Conservation (phyloP, 2,113 vertebrate genomes). For the Leptodactylus fuscus region DNA sequence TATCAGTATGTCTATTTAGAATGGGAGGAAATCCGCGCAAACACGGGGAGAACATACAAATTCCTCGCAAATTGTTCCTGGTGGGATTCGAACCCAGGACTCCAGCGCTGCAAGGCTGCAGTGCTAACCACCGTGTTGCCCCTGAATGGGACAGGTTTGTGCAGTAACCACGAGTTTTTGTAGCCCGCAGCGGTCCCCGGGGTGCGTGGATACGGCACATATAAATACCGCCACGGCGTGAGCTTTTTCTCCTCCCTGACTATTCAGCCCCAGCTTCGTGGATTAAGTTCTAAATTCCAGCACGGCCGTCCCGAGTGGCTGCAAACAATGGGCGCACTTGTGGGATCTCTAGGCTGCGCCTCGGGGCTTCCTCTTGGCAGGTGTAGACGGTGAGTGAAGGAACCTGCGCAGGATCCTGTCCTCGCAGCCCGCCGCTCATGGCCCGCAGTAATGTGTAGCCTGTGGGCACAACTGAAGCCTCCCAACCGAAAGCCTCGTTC, state of each 20-base stretch:
- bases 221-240: background rate
- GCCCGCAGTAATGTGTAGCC: constrained; percentile 65
- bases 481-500: background rate
- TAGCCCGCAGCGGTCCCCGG: background rate
- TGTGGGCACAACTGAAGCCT: constrained; percentile 36
- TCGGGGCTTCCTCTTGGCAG: constrained; percentile 68
- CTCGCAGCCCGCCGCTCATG: constrained; percentile 57
- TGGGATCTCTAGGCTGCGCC: constrained; percentile 61
- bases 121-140: too few relatives aligned
- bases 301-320: constrained; percentile 42
- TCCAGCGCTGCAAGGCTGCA: too few relatives aligned
- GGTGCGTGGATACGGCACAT: constrained; percentile 6
- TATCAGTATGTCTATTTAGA: too few relatives aligned
- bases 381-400: constrained; percentile 47
- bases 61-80: too few relatives aligned
- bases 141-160: background rate
- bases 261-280: constrained; percentile 43
- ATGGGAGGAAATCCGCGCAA: too few relatives aligned
- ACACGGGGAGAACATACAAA: too few relatives aligned
- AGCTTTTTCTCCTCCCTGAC: background rate
- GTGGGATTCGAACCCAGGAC: too few relatives aligned
- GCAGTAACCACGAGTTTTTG: background rate
- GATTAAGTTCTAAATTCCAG: constrained; percentile 57
- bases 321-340: constrained; percentile 53
- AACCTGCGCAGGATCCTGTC: constrained; percentile 60